A percentile compares a stretch with the other conserved stretches of the same genome.
These are phyloP conservation scores for Argyresthia albistria DNA, from an alignment of 2,888 invertebrate species.

Conservation along the genomic window DNA sequence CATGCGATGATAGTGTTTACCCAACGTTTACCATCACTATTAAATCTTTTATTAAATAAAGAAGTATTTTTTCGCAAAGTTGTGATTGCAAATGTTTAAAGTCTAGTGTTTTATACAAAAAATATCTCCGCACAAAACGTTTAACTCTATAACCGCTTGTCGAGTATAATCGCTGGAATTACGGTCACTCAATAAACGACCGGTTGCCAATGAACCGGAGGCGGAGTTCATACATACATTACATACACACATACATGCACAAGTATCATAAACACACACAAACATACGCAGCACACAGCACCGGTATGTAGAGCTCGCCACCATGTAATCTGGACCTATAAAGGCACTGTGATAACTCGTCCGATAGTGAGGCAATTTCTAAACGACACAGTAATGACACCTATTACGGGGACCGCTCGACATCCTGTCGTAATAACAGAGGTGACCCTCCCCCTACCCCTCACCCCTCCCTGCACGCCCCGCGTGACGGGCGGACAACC, in stretches of 20 bases:
- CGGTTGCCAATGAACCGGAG: not conserved
- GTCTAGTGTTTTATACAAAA: not conserved
- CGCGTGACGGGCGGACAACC: slow-evolving; percentile 33
- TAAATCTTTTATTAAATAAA: too few relatives aligned
- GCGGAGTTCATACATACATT: not conserved
- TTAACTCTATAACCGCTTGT: not conserved
- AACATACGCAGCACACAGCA: not conserved
- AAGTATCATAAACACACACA: not conserved
- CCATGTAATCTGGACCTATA: slow-evolving; percentile 67
- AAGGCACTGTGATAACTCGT: slow-evolving; percentile 55
- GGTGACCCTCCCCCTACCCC: slow-evolving; percentile 15
- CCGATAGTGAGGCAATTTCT: slow-evolving; percentile 69
- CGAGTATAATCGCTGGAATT: not conserved
- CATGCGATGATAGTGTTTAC: too few relatives aligned
- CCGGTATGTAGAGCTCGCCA: slow-evolving; percentile 11
- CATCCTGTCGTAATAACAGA: slow-evolving; percentile 50
- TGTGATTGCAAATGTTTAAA: too few relatives aligned
- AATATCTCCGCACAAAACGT: not conserved
- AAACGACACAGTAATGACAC: slow-evolving; percentile 67
- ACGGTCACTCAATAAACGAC: not conserved
- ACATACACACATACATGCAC: not conserved
- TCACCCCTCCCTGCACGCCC: slow-evolving; percentile 1
- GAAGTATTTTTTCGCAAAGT: too few relatives aligned
- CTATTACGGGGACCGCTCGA: slow-evolving; percentile 51
- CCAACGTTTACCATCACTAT: too few relatives aligned